phyloP scores from a whole-genome alignment of 2,797 vertebrate species.

The Pseudochirops corinnae region DNA sequence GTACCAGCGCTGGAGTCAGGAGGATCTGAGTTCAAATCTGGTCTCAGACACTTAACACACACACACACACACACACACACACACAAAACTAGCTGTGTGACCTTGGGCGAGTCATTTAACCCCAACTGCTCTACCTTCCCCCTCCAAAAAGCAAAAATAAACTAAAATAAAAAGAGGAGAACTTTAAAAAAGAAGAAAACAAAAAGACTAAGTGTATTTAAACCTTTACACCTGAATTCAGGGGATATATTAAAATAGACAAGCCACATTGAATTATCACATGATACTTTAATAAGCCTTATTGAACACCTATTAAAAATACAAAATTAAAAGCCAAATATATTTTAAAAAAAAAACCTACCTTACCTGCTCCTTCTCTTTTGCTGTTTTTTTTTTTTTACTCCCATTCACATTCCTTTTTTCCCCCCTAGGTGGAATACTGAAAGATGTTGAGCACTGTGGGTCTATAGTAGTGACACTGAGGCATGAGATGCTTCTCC shows the following conservation, averaged over 20 bases:
- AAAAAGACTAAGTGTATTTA: background rate
- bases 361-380: background rate
- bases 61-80: no score
- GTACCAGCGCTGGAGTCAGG: no score
- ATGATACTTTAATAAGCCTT: background rate
- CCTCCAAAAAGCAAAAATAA: no score
- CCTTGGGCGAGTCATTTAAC: no score
- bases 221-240: background rate
- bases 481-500: background rate
- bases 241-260: constrained; percentile 2
- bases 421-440: background rate
- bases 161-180: no score
- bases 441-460: background rate
- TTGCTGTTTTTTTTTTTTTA: background rate
- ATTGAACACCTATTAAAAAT: background rate
- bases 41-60: no score
- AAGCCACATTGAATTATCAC: constrained; percentile 20
- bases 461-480: background rate
- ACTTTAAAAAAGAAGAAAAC: background rate
- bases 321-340: constrained; percentile 21
- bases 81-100: no score
- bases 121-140: no score
- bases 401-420: background rate
- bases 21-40: no score
- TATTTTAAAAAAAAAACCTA: background rate